Evolutionary conservation across 2,888 invertebrate species (phyloP).

Genomic region (Polyommatus iphigenia): DNA sequence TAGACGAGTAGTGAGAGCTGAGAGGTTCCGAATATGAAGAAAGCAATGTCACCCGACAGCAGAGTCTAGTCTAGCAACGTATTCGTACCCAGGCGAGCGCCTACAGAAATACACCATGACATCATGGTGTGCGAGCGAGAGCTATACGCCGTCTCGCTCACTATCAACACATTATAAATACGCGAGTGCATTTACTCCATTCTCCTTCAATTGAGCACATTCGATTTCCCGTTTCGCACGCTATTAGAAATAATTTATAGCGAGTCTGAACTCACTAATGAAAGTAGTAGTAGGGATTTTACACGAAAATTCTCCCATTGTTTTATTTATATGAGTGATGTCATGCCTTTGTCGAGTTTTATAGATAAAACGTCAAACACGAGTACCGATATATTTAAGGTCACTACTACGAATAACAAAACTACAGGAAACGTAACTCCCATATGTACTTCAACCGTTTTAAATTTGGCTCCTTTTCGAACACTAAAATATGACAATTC

Average conservation of each 20-base stretch:
- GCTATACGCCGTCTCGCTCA: constrained; percentile 51
- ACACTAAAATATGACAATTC: too few species aligned
- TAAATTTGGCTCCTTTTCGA: too few species aligned
- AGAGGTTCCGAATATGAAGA: not conserved
- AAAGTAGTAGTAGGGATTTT: constrained; percentile 23
- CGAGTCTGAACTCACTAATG: not conserved
- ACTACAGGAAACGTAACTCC: too few species aligned
- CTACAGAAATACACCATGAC: constrained; percentile 77
- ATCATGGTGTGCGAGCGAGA: constrained; percentile 74
- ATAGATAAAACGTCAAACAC: constrained; percentile 32
- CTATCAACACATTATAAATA: constrained; percentile 59
- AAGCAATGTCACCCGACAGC: not conserved
- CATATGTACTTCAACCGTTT: too few species aligned
- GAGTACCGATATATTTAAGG: constrained; percentile 28
- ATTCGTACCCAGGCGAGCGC: constrained; percentile 59
- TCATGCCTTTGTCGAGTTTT: constrained; percentile 33
- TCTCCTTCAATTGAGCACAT: constrained; percentile 54
- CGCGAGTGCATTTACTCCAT: constrained; percentile 69
- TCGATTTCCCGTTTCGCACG: constrained; percentile 38
- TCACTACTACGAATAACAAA: too few species aligned
- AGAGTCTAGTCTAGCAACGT: constrained; percentile 8
- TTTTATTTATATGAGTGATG: constrained; percentile 32
- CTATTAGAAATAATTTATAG: constrained; percentile 14
- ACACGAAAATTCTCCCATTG: constrained; percentile 18
- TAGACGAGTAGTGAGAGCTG: not conserved